Evolutionary conservation across 2,113 vertebrate species (phyloP).

Genomic region (Jacana jacana): DNA sequence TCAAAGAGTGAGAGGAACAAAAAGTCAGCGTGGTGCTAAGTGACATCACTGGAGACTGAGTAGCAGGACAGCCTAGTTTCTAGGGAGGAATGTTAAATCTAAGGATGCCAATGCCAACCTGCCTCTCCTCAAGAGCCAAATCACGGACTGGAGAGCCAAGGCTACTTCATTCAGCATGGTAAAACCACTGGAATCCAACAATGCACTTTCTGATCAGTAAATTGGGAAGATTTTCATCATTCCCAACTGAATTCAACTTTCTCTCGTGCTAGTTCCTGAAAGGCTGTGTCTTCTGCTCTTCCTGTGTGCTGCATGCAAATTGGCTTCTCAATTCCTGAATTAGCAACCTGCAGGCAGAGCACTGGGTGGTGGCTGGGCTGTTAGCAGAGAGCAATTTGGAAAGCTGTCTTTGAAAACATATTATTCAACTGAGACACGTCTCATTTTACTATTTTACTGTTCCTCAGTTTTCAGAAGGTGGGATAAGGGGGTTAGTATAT

Average conservation of each 20-base stretch:
- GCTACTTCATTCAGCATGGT: not conserved
- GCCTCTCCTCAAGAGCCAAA: not conserved
- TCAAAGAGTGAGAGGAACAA: not conserved
- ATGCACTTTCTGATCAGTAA: not conserved
- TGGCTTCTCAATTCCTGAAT: not conserved
- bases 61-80: not conserved
- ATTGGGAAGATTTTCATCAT: not conserved
- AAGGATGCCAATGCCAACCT: not conserved
- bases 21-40: not conserved
- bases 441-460: not conserved
- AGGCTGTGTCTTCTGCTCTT: not conserved
- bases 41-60: not conserved
- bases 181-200: not conserved
- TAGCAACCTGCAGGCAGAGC: not conserved
- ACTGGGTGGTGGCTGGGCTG: not conserved
- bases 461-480: not conserved
- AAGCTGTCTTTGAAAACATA: constrained; percentile 11
- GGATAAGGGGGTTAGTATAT: not conserved
- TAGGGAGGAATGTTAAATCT: not conserved
- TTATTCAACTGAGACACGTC: not conserved
- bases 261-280: not conserved
- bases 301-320: not conserved
- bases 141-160: not conserved
- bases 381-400: not conserved
- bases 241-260: not conserved